Evolutionary conservation across 2,797 vertebrate genomes (phyloP), one percentile per base, ranked within the genome.

Genomic region (Tamandua tetradactyla): DNA sequence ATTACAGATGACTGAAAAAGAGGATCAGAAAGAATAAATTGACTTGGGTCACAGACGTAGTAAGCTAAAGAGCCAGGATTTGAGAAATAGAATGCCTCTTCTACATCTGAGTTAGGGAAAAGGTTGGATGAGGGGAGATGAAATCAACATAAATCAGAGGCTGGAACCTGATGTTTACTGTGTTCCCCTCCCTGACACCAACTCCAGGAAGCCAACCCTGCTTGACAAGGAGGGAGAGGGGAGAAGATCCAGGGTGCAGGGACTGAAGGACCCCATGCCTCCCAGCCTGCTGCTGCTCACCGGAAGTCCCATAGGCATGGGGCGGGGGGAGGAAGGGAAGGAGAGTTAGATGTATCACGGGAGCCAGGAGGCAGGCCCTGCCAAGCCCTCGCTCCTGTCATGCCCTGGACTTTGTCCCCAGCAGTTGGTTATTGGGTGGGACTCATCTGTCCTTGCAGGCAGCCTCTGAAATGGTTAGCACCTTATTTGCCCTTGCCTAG

Each of bases 331-430:
- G 55, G 55, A 7, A 55, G 2, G 55, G 55, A 55, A 55, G 55
- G 20, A 20, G 20, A 55, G 55, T 55, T 20, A 22, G 55, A 22
- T 7, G 18, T 20, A 7, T 55, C 55, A 22, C 6, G 5, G 55
- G 55, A 55, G 55, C 55, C 55, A 55, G 55, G 20, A 79, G 64
- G 49, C 8, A 72, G 20, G 66, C 79, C 82, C 18, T 74, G 84
- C 55, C 44, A 75, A 23, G 20, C 20, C 69, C 82, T 83, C 59
- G 86, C 89, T 78, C 57, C 79, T 68, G 81, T 30, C 44, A 68
- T 22, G 42, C n/a, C 44, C 71, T 95, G 94, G 96, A 96, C 97
- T 97, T 97, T 96, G 97, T 86, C 80, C 96, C 62, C 18, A 40
- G 82, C 49, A 59, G 95, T 93, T 95, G 85, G 69, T 57, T 93